Percentiles rank a stretch among this genome's conserved stretches.
Evolutionary conservation across 2,113 vertebrate genomes (phyloP).

Genomic region (Rhagologus leucostigma): DNA sequence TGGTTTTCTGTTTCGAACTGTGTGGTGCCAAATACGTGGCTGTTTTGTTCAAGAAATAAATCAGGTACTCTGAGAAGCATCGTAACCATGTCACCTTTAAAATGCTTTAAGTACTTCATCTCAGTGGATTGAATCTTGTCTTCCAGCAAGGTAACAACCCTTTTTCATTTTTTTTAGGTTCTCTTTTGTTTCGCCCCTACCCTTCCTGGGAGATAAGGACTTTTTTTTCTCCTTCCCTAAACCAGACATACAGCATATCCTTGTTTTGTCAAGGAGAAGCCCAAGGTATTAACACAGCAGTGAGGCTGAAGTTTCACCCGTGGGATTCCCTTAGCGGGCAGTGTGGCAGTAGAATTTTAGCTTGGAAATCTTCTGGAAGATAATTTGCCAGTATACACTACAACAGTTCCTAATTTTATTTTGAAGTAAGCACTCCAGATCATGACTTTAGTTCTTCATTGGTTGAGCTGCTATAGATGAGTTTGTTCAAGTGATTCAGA

Average conservation of each 20-base stretch:
- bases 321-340: neutral
- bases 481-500: neutral
- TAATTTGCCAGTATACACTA: neutral
- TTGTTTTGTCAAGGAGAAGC: neutral
- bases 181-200: fast-evolving
- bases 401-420: neutral
- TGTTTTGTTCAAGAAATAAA: neutral
- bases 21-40: neutral
- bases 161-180: neutral
- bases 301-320: fast-evolving
- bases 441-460: neutral
- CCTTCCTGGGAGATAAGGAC: neutral
- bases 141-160: neutral
- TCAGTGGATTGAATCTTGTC: neutral
- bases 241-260: neutral
- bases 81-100: neutral
- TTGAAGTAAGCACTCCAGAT: neutral
- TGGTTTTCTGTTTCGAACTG: neutral
- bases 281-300: neutral
- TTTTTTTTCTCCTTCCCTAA: neutral
- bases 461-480: neutral
- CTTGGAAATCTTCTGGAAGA: neutral
- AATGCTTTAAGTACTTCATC: neutral
- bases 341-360: neutral
- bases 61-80: neutral